Evolutionary conservation across 2,113 vertebrate genomes (phyloP).

Genomic region (Chaetodon trifascialis): DNA sequence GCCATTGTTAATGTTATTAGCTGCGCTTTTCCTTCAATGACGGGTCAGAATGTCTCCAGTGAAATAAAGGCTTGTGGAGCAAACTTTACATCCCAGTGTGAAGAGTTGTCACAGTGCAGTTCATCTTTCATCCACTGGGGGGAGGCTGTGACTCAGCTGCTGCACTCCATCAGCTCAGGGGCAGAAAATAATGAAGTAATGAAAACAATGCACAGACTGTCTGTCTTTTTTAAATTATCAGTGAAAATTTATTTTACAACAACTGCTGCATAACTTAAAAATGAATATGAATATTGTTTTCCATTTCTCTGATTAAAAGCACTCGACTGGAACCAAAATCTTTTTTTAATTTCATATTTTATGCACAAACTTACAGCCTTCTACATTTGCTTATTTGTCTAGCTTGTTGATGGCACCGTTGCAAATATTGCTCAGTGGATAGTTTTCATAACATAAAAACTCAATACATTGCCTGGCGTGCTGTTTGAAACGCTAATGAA

Average conservation of each 20-base stretch:
- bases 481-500: conserved; percentile 26
- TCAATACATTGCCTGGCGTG: conserved; percentile 25
- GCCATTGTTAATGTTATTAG: not conserved
- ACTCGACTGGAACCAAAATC: conserved; percentile 34
- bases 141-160: conserved; percentile 10
- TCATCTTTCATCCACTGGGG: conserved; percentile 35
- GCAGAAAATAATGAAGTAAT: conserved; percentile 10
- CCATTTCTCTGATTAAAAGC: conserved; percentile 46
- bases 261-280: conserved; percentile 16
- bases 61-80: not conserved
- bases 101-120: not conserved
- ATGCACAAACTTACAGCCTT: conserved; percentile 26
- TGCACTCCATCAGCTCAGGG: conserved; percentile 6
- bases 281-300: conserved; percentile 33
- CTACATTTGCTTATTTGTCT: conserved; percentile 34
- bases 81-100: not conserved
- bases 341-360: conserved; percentile 41
- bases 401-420: conserved; percentile 25
- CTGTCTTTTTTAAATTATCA: conserved; percentile 12
- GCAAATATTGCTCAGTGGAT: conserved; percentile 29
- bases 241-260: conserved; percentile 45
- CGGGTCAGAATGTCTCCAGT: not conserved
- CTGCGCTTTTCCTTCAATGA: not conserved
- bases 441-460: conserved; percentile 46
- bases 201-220: not conserved